phyloP scores from a whole-genome alignment of 2,113 vertebrate genomes.

The Agapornis roseicollis region DNA sequence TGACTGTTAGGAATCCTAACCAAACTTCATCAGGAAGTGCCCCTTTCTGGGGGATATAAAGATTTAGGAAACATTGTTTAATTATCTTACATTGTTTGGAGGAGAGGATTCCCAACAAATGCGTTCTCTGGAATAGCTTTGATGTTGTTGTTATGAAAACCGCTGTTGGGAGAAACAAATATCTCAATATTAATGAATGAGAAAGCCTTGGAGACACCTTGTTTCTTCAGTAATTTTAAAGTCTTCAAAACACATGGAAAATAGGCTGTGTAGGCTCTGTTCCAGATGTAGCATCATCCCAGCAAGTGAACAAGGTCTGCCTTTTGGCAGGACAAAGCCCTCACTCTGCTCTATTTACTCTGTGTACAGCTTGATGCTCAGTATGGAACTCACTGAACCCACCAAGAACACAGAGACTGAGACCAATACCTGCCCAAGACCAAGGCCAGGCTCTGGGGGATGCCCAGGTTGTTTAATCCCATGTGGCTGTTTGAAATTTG shows the following conservation, averaged over 20 bases:
- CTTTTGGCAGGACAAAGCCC: neutral
- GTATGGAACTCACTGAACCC: neutral
- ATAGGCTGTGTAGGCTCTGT: neutral
- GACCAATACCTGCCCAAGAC: neutral
- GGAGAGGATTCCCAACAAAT: constrained; percentile 92
- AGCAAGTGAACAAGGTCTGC: neutral
- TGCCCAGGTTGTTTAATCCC: neutral
- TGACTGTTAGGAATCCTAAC: neutral
- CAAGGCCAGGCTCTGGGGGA: neutral
- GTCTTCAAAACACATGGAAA: neutral
- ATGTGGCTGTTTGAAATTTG: neutral
- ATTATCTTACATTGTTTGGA: constrained; percentile 91
- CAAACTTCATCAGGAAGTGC: neutral
- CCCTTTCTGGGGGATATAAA: neutral
- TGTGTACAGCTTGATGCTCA: neutral
- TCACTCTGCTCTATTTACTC: neutral
- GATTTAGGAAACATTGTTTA: neutral
- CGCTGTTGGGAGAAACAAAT: constrained; percentile 76
- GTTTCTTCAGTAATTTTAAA: neutral
- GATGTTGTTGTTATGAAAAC: constrained; percentile 97
- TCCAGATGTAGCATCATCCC: neutral
- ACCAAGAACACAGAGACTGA: neutral
- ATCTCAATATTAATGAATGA: neutral
- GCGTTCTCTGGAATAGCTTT: constrained; percentile 92
- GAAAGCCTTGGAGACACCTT: neutral